Base-by-base conservation (phyloP, 2,888 invertebrate genomes). In the Amphiduros pacificus region DNA sequence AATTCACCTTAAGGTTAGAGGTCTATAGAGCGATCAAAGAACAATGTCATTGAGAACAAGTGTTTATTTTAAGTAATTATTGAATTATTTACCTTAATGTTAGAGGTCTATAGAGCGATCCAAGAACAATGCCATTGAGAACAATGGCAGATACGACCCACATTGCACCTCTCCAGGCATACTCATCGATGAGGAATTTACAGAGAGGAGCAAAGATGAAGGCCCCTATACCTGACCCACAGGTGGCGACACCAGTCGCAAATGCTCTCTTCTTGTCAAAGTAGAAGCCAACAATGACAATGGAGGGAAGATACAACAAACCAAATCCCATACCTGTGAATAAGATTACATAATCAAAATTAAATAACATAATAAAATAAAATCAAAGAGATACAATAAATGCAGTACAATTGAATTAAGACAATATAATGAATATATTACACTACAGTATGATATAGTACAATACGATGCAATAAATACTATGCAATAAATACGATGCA, bases 221-320 rank as follows among this genome's bases (percentile, higher is more conserved):
- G 9, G 91, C 91, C 11, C 95, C 95, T 17, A 95, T 92, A 9
- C 97, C 97, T 1, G 95, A 95, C 9, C 64, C 64, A 48, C 61
- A 61, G 1, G 55, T 55, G 20, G 61, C 64, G 26, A 64, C 49
- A 14, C 61, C 64, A 4, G 55, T 64, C 2, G 61, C 64, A 40
- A 61, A 56, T 14, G 61, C 64, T 14, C 64, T 17, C 50, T 50
- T 51, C 54, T 64, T 64, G 57, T 61, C 61, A 48, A 64, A 64
- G 41, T 57, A 58, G 31, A 48, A 54, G 1, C 61, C 56, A 4
- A 57, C 61, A 20, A 92, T 91, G 72, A 98, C 90, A 48, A 97
- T 94, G 2, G 96, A 91, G 0, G 97, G 96, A 71, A 97, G 91
- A 84, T 95, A 97, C 74, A 97, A 90, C 86, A 96, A 88, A 57